phyloP scores from a whole-genome alignment of 1,140 invertebrate species.

The Copidosoma floridanum region DNA sequence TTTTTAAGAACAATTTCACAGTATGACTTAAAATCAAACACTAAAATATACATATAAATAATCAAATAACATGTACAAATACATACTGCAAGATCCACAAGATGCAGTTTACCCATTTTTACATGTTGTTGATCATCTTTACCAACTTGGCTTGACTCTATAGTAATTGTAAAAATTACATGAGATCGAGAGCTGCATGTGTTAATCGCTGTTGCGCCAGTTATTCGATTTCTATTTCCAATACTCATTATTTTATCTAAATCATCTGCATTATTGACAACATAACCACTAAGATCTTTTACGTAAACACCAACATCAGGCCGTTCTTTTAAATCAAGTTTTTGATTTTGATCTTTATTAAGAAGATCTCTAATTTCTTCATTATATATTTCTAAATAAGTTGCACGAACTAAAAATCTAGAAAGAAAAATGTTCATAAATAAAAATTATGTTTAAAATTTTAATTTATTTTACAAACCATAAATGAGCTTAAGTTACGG shows the following conservation, averaged over 20 bases:
- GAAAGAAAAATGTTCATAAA: no score
- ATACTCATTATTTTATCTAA: conserved; percentile 74
- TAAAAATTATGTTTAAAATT: no score
- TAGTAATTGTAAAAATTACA: conserved; percentile 84
- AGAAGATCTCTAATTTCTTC: conserved; percentile 79
- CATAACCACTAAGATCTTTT: conserved; percentile 74
- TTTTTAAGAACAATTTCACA: no score
- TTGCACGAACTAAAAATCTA: conserved; percentile 75
- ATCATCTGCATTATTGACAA: conserved; percentile 81
- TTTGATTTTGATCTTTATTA: conserved; percentile 59
- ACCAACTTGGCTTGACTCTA: conserved; percentile 74
- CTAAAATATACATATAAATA: neutral
- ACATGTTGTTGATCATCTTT: conserved; percentile 65
- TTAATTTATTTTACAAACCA: no score
- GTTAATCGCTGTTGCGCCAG: conserved; percentile 86
- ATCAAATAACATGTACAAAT: neutral
- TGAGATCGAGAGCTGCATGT: conserved; percentile 81
- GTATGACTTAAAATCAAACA: no score
- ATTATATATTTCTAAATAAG: conserved; percentile 81
- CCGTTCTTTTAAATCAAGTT: conserved; percentile 71
- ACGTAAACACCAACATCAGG: conserved; percentile 81
- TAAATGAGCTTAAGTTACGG: no score
- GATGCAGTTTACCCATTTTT: conserved; percentile 76
- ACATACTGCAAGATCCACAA: conserved; percentile 78
- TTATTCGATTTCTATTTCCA: conserved; percentile 78